Conservation (phyloP, 1,140 invertebrate genomes). For the Nephotettix cincticeps region DNA sequence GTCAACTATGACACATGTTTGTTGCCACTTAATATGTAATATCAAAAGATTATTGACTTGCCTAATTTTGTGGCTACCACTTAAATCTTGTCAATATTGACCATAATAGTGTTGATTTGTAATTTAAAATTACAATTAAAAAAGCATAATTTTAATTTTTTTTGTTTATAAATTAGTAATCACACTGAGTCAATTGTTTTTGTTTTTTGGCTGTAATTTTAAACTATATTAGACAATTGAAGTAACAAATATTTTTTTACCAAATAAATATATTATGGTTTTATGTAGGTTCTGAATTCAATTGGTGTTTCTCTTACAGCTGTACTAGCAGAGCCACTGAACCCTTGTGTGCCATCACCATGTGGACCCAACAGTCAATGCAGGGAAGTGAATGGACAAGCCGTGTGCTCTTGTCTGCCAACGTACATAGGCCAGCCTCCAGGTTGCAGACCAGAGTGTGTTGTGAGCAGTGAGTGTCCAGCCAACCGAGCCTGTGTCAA, state of each 20-base stretch:
- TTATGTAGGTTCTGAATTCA: too few species aligned
- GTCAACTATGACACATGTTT: too few species aligned
- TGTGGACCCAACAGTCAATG: conserved; percentile 60
- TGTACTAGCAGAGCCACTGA: conserved; percentile 32
- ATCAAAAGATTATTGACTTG: too few species aligned
- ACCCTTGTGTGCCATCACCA: conserved; percentile 53
- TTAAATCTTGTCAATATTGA: too few species aligned
- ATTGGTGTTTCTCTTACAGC: conserved; percentile 10
- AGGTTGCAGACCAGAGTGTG: conserved; percentile 56
- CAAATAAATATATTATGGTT: too few species aligned
- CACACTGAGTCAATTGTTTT: too few species aligned
- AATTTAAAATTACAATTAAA: too few species aligned
- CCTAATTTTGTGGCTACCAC: too few species aligned
- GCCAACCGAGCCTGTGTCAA: conserved; percentile 55
- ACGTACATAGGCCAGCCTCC: conserved; percentile 55
- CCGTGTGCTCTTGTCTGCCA: conserved; percentile 57
- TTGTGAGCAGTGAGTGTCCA: conserved; percentile 57
- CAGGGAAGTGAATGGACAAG: conserved; percentile 51
- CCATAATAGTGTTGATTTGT: too few species aligned
- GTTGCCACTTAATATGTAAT: too few species aligned
- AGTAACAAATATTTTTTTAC: not conserved
- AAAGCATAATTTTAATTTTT: too few species aligned
- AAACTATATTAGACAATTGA: not conserved
- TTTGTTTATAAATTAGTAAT: too few species aligned
- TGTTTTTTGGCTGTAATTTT: not conserved